phyloP scores from a whole-genome alignment of 1,140 invertebrate genomes.

The Schlechtendalia chinensis region DNA sequence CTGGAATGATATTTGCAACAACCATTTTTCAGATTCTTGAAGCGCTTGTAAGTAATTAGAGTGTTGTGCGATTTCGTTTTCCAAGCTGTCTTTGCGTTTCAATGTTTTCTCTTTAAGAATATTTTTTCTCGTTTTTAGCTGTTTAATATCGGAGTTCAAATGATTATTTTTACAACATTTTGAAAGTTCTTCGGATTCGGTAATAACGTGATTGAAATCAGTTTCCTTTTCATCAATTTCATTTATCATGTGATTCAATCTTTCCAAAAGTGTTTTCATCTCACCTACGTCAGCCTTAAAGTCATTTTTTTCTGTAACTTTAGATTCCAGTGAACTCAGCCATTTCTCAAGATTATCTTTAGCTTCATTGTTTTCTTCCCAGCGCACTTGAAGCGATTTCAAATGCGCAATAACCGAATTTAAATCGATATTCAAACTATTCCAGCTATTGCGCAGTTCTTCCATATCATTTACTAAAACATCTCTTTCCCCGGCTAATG shows the following conservation, averaged over 20 bases:
- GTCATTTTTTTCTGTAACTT: constrained; percentile 64
- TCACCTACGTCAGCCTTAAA: constrained; percentile 82
- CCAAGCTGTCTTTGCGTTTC: constrained; percentile 63
- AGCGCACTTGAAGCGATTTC: constrained; percentile 72
- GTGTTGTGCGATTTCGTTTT: constrained; percentile 79
- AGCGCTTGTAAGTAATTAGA: constrained; percentile 82
- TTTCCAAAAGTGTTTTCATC: constrained; percentile 84
- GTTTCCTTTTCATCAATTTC: constrained; percentile 72
- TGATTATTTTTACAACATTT: constrained; percentile 67
- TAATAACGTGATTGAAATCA: constrained; percentile 70
- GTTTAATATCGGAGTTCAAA: constrained; percentile 64
- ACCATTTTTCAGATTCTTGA: constrained; percentile 94
- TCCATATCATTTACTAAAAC: constrained; percentile 62
- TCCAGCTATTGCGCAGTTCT: constrained; percentile 75
- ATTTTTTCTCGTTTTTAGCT: constrained; percentile 67
- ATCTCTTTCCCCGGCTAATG: constrained; percentile 73
- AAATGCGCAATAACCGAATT: constrained; percentile 75
- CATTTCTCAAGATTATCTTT: constrained; percentile 69
- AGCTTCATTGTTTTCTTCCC: constrained; percentile 77
- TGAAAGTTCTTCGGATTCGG: constrained; percentile 71
- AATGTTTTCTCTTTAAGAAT: constrained; percentile 64
- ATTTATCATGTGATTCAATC: constrained; percentile 67
- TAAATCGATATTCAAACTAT: constrained; percentile 76
- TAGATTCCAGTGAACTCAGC: constrained; percentile 62
- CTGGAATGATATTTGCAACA: constrained; percentile 90